Percentiles rank a stretch among this genome's conserved stretches.
phyloP scores from a whole-genome alignment of 2,888 invertebrate genomes.

The Zaprionus obscuricornis region DNA sequence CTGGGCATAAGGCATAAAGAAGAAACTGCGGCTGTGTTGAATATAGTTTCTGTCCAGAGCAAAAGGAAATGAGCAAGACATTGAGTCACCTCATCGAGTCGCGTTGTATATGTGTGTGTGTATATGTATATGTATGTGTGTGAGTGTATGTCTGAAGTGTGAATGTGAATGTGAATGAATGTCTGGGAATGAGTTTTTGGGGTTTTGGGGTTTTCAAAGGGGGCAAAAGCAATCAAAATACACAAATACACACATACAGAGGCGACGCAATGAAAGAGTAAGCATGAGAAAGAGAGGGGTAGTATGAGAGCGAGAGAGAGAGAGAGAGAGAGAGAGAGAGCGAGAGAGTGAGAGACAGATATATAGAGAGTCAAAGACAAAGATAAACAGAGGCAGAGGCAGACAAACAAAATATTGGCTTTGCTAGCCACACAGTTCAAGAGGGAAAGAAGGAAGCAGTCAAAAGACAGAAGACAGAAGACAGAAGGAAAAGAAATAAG shows the following conservation, averaged over 20 bases:
- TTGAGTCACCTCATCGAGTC: constrained; percentile 68
- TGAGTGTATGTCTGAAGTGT: constrained; percentile 4
- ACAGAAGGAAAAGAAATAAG: neutral
- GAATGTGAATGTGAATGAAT: neutral
- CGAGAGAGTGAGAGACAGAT: no score
- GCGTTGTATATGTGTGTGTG: constrained; percentile 18
- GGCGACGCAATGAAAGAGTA: no score
- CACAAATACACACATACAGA: constrained; percentile 30
- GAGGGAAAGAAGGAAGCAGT: constrained; percentile 1
- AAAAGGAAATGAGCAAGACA: constrained; percentile 71
- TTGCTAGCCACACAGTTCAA: constrained; percentile 49
- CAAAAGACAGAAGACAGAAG: constrained; percentile 13
- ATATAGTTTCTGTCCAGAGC: constrained; percentile 56
- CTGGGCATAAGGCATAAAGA: constrained; percentile 9
- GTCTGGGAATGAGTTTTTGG: constrained; percentile 3
- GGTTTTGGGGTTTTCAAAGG: no score
- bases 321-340: no score
- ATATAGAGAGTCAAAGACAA: constrained; percentile 40
- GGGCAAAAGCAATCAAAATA: constrained; percentile 73
- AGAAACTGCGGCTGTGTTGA: constrained; percentile 41
- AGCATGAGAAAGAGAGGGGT: no score
- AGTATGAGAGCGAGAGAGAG: no score
- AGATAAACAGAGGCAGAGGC: constrained; percentile 67
- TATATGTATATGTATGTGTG: neutral
- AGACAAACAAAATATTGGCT: constrained; percentile 74